Base-by-base conservation (phyloP, 2,797 vertebrate genomes). In the Coranthus polyacanthus region DNA sequence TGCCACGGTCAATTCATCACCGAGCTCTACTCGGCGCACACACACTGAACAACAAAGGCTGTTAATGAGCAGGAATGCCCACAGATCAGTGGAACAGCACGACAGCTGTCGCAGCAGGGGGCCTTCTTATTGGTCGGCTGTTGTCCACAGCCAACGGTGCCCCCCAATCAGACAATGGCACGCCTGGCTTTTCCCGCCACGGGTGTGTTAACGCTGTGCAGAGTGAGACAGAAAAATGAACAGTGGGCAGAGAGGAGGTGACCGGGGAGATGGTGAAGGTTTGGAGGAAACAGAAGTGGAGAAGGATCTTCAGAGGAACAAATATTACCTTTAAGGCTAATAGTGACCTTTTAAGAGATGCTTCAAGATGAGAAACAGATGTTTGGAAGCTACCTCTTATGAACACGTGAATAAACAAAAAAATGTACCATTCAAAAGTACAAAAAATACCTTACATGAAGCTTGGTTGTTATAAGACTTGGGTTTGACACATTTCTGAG, bases 51-150 rank as follows among this genome's bases (percentile, higher is more conserved):
- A 72, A 82, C 84, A 84, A 82, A 72, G 78, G 47, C 80, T 10
- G 26, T 77, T 88, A 89, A 90, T 89, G 88, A 89, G 86, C 79
- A 81, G 72, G 59, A 85, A 73, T 72, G 78, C 59, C 80, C 78
- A 69, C 79, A 79, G 84, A 88, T 82, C 84, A 80, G 76, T 84
- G 84, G 47, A 84, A 75, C 60, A 66, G 79, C 80, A 68, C 20
- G 60, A 65, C 79, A 82, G 83, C 81, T 67, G 83, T 50, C 21
- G 9, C 84, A 46, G 81, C 81, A 47, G 74, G 78, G 58, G 68
- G 47, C 15, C 46, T 22, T 81, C 72, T 54, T 50, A 83, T 77
- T 87, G 86, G 72, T 74, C 29, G 73, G 72, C 82, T 74, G 77
- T 72, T 83, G 79, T 74, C 59, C 39, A 9, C 52, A 17, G 53